phyloP scores from a whole-genome alignment of 2,113 vertebrate species.

The Gila orcuttii region DNA sequence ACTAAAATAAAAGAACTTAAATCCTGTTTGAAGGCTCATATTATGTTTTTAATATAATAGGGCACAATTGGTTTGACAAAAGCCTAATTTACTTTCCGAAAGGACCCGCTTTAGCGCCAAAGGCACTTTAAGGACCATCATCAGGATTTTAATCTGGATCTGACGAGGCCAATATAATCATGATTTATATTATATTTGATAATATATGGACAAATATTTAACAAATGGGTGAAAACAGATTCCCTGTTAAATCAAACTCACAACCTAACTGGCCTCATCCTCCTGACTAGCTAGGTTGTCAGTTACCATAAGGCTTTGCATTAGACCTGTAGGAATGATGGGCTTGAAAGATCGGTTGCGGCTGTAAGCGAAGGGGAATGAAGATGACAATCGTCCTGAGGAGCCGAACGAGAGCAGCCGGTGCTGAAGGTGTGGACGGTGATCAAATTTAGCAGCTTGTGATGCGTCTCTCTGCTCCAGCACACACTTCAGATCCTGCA shows the following conservation, averaged over 20 bases:
- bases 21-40: slow-evolving; percentile 14
- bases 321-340: slow-evolving; percentile 80
- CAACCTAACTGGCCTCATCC: slow-evolving; percentile 70
- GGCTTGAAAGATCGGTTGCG: slow-evolving; percentile 81
- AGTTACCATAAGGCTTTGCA: slow-evolving; percentile 79
- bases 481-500: slow-evolving; percentile 77
- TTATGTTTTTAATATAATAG: slow-evolving; percentile 24
- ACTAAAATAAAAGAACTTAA: not conserved
- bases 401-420: slow-evolving; percentile 48
- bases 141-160: not conserved
- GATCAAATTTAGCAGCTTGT: not conserved
- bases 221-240: not conserved
- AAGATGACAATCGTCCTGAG: slow-evolving; percentile 79
- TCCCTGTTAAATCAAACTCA: slow-evolving; percentile 42
- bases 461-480: slow-evolving; percentile 64
- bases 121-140: slow-evolving; percentile 18
- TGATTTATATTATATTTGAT: not conserved
- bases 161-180: slow-evolving; percentile 5
- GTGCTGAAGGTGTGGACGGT: not conserved
- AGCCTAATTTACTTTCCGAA: slow-evolving; percentile 1
- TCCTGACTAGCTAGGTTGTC: slow-evolving; percentile 82
- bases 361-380: slow-evolving; percentile 83
- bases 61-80: slow-evolving; percentile 16
- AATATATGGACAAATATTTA: not conserved
- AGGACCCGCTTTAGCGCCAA: slow-evolving; percentile 9